Base-by-base conservation (phyloP, 2,888 invertebrate genomes). In the Machimus rusticus region DNA sequence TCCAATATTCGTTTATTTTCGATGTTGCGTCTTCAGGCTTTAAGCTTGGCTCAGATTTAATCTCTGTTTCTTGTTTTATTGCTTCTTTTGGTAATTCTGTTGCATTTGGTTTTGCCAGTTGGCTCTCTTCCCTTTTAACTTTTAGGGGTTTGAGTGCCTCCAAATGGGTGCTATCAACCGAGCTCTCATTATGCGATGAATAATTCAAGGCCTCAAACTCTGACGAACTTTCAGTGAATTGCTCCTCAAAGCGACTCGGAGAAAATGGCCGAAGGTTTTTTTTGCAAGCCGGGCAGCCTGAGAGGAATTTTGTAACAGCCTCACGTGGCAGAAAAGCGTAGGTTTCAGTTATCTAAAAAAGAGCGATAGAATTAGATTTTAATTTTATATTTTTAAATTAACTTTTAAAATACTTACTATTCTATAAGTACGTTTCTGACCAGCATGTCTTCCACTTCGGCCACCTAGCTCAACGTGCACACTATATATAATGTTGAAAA, bases 261-360 rank as follows among this genome's bases (percentile, higher is more conserved):
- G 93, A 92, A 4, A 91, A 90, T 55, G 92, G 91, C 8, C 92
- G 90, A 6, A 92, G 90, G 86, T 92, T 92, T 89, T 92, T 92
- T 88, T 92, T 93, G 93, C 99, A 99, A 93, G 98, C 98, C 74
- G 97, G 96, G 93, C 98, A 99, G 90, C 98, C 97, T 93, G 98
- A 96, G 88, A 99, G 95, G 94, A 99, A 99, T 90, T 98, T 96
- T 88, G 99, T 99, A 92, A 99, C 98, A 82, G 99, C 98, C 93
- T 99, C 99, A 87, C 99, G 95, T 5, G 99, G 99, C 90, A 99
- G 94, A 92, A 98, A 99, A 84, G 98, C 98, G 94, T 98, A 99
- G 88, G 97, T 98, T 94, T 99, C 98, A 86, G 98, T 98, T 91
- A 99, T 98, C 99, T 99, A 95, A 88, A 94, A 94, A 91, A 91